A percentile compares a stretch with the other conserved stretches of the same genome.
phyloP scores from a whole-genome alignment of 2,113 vertebrate genomes.

The Notothenia coriiceps region DNA sequence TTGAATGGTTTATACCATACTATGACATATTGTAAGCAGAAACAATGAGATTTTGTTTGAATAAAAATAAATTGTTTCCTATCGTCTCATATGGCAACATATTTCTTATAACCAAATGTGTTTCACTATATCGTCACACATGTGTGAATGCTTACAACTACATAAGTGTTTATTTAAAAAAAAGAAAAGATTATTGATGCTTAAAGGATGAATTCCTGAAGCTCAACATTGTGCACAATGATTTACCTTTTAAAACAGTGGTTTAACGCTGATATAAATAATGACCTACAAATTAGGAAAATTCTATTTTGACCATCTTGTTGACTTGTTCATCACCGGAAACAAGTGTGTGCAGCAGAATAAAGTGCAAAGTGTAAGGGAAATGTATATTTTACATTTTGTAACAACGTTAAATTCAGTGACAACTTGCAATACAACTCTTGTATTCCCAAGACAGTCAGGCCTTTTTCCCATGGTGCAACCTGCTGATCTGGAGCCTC shows the following conservation, averaged over 20 bases:
- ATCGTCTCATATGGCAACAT: not conserved
- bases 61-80: not conserved
- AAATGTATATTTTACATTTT: not conserved
- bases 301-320: not conserved
- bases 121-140: not conserved
- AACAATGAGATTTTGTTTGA: not conserved
- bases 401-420: not conserved
- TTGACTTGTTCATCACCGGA: not conserved
- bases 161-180: not conserved
- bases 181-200: no score
- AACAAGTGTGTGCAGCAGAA: not conserved
- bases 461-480: constrained; percentile 20
- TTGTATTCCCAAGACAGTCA: not conserved
- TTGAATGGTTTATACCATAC: not conserved
- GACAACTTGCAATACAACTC: not conserved
- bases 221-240: not conserved
- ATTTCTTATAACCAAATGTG: not conserved
- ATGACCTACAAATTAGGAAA: not conserved
- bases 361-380: no score
- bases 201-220: not conserved
- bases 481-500: constrained; percentile 56
- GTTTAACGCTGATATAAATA: not conserved
- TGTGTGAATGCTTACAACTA: not conserved
- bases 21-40: not conserved
- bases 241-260: not conserved